Base-by-base conservation (phyloP, 2,888 invertebrate genomes). In the Dicyrtomina minuta region DNA sequence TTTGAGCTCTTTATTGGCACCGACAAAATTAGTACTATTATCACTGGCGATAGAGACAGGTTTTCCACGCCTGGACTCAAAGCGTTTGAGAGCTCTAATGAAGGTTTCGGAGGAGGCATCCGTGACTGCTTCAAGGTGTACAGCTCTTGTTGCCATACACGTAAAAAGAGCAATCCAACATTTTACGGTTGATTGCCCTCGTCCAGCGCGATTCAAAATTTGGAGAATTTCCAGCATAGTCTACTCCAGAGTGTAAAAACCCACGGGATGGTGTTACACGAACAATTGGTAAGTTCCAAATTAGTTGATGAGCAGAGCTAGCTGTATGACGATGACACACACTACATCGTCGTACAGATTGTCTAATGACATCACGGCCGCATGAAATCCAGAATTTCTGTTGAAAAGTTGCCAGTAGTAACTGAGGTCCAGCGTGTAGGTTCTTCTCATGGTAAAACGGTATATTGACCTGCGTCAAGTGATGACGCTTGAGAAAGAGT, bases 141-240 rank as follows among this genome's bases (percentile, higher is more conserved):
- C 73, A 5, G 80, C 80, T 56, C 79, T 76, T 44, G 79, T 79
- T 2, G 72, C 60, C 22, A 80, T 73, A 60, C 81, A 81, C 1
- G 78, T 76, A 67, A 80, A 81, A 6, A 81, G 65, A 6, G 74
- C 79, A 12, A 80, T 74, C 20, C 78, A 80, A 75, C 74, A 61
- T 81, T 80, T 1, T 75, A 59, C 15, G 73, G 72, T 41, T 5
- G 4, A 33, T 33, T 8, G 33, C 3, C 4, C 33, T 8, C 33
- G 33, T n/a, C 75, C 64, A 2, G 70, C 68, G 12, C 71, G 72
- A 15, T 79, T 77, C 26, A 74, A 71, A 0, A 81, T n/a, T n/a
- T n/a, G n/a, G 70, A 17, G 78, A 76, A 0, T 80, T 81, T 8
- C 81, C 80, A 39, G 78, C 79, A 17, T 77, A 80, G 59, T 82